phyloP scores from a whole-genome alignment of 2,888 invertebrate genomes.

The Rugalucina vietnamica region DNA sequence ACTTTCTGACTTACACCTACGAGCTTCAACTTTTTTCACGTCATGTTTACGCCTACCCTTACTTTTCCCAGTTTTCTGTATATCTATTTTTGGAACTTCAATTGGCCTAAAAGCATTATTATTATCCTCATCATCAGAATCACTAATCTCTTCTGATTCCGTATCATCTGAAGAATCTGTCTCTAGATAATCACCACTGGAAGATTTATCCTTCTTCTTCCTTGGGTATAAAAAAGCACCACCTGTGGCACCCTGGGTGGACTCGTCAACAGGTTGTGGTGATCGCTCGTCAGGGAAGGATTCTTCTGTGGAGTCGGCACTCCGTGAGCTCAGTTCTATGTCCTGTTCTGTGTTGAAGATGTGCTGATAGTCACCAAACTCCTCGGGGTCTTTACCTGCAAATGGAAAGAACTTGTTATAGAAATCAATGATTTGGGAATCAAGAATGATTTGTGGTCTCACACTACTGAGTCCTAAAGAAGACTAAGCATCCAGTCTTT shows the following conservation, averaged over 20 bases:
- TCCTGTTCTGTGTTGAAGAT: conserved; percentile 67
- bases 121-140: conserved; percentile 12
- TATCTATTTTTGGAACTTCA: conserved; percentile 38
- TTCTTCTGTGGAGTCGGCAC: conserved; percentile 79
- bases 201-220: conserved; percentile 35
- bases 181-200: conserved; percentile 28
- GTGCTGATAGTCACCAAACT: not conserved
- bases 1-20: conserved; percentile 53
- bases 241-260: not conserved
- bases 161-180: conserved; percentile 36
- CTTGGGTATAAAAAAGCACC: conserved; percentile 14
- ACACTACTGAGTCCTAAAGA: too few species aligned
- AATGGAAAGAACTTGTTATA: not conserved
- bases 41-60: not conserved
- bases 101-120: conserved; percentile 42
- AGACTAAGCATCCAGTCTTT: too few species aligned
- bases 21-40: conserved; percentile 26
- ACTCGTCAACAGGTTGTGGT: conserved; percentile 47
- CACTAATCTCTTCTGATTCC: conserved; percentile 22
- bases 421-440: too few species aligned
- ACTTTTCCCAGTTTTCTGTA: conserved; percentile 7
- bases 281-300: conserved; percentile 70
- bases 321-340: conserved; percentile 75
- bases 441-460: too few species aligned
- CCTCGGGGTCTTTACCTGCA: conserved; percentile 1